Conservation (phyloP, 2,113 vertebrate species). For the Syrmaticus mikado region DNA sequence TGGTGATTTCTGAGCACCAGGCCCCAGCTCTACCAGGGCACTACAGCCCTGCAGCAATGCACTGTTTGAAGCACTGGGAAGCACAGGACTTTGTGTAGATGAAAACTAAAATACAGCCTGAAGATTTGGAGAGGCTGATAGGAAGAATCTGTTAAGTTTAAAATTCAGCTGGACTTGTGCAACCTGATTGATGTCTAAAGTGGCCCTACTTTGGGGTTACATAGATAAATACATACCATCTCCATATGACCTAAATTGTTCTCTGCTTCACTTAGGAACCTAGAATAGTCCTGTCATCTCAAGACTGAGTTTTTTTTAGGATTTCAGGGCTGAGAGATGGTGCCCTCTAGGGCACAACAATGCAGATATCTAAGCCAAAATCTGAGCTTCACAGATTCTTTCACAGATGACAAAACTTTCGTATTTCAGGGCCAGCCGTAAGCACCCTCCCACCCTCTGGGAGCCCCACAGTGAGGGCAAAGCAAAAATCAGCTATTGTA, state of each 20-base stretch:
- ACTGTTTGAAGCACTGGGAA: not conserved
- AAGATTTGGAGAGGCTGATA: not conserved
- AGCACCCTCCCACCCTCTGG: constrained; percentile 7
- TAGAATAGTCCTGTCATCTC: not conserved
- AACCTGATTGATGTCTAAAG: not conserved
- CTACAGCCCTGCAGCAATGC: not conserved
- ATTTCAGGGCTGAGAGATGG: not conserved
- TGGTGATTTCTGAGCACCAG: not conserved
- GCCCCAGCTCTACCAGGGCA: not conserved
- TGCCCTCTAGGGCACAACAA: not conserved
- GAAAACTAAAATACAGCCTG: not conserved
- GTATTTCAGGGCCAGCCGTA: not conserved
- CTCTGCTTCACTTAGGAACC: not conserved
- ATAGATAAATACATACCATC: not conserved
- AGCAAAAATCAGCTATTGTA: constrained; percentile 45
- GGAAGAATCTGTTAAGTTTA: not conserved
- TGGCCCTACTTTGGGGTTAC: not conserved
- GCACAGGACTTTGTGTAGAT: not conserved
- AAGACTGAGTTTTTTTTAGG: not conserved
- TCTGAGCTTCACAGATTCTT: constrained; percentile 7
- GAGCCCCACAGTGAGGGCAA: not conserved
- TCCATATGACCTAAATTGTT: not conserved
- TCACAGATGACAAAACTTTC: not conserved
- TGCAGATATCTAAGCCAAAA: not conserved
- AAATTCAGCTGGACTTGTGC: not conserved